phyloP scores from a whole-genome alignment of 2,797 vertebrate species.

The Thamnophis elegans region DNA sequence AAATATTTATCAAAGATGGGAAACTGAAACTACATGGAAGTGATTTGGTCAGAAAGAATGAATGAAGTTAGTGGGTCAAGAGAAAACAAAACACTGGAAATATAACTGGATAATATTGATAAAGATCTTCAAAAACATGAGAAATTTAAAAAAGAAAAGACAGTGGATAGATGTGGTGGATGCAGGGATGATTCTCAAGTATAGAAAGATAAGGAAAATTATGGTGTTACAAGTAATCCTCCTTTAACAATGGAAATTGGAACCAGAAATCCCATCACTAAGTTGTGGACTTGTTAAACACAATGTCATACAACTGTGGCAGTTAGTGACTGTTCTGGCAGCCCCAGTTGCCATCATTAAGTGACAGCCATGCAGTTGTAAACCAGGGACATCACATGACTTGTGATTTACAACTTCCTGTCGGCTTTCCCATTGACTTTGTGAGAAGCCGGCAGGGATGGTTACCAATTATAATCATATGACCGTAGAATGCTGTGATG shows the following conservation, averaged over 20 bases:
- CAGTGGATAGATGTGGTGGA: not conserved
- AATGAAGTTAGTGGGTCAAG: not conserved
- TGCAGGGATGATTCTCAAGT: not conserved
- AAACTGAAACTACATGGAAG: not conserved
- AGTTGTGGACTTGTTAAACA: not conserved
- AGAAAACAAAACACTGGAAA: not conserved
- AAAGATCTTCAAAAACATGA: not conserved
- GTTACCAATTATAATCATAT: not conserved
- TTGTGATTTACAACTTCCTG: not conserved
- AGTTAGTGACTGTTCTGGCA: not conserved
- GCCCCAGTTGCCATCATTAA: not conserved
- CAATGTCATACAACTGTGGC: not conserved
- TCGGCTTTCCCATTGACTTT: not conserved
- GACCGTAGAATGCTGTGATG: not conserved
- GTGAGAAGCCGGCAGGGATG: not conserved
- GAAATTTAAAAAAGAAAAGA: not conserved
- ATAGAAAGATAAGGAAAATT: not conserved
- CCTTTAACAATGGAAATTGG: not conserved
- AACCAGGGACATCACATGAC: not conserved
- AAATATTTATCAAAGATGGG: not conserved
- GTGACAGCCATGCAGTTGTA: not conserved
- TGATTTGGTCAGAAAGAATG: not conserved
- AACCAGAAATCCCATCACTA: not conserved
- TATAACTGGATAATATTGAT: not conserved
- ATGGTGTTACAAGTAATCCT: not conserved